phyloP scores from a whole-genome alignment of 2,888 invertebrate genomes.

The Muschampia plurimacula region DNA sequence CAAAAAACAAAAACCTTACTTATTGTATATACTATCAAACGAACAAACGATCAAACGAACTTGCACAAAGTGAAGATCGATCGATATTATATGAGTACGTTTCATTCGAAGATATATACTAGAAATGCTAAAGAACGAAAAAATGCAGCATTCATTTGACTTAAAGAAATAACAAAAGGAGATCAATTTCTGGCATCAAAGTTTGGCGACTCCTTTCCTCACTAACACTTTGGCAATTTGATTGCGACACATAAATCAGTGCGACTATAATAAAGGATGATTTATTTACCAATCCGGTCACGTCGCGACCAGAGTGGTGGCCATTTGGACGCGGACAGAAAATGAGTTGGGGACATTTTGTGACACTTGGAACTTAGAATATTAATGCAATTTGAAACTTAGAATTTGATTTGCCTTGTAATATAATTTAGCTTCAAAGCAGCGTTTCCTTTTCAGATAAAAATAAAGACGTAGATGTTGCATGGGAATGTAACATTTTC shows the following conservation, averaged over 20 bases:
- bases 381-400: conserved; percentile 71
- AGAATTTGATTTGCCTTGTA: conserved; percentile 58
- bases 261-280: conserved; percentile 69
- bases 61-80: too few species aligned
- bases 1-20: too few species aligned
- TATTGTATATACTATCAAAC: too few species aligned
- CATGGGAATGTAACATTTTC: too few species aligned
- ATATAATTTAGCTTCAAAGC: neutral
- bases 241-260: conserved; percentile 64
- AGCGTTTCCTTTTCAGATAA: too few species aligned
- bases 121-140: neutral
- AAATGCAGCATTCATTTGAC: neutral
- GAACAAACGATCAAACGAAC: too few species aligned
- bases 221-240: conserved; percentile 50
- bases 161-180: neutral
- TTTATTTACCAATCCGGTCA: conserved; percentile 78
- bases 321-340: conserved; percentile 65
- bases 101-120: too few species aligned
- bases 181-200: neutral
- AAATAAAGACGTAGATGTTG: too few species aligned
- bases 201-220: conserved; percentile 3
- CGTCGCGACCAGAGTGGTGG: conserved; percentile 71
- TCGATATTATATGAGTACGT: too few species aligned
- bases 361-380: conserved; percentile 52
- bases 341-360: conserved; percentile 67